Evolutionary conservation across 2,888 invertebrate genomes (phyloP), one percentile per base, ranked within the genome.

Genomic region (Cynaeus angustus): DNA sequence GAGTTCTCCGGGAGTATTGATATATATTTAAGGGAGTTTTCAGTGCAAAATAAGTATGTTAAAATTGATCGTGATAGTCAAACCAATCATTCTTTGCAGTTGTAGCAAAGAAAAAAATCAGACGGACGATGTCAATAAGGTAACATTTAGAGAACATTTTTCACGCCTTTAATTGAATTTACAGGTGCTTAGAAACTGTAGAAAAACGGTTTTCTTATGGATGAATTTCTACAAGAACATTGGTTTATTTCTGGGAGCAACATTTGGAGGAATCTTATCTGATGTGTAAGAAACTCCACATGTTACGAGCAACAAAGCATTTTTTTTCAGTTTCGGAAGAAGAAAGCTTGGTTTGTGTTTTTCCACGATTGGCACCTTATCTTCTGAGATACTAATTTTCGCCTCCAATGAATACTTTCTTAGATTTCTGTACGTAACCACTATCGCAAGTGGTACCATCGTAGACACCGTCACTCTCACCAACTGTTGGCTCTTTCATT

Each of bases 211-310:
- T 38, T n/a, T 37, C 13, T 55, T 55, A 37, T 30, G 30, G 13
- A 55, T 38, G 55, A 14, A 5, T 16, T 14, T 37, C 1, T 3
- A 38, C 2, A 55, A 38, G 16, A 38, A 13, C 9, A 14, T 21
- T n/a, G 55, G 37, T 38, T 37, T n/a, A n/a, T 37, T 30, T 38
- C 3, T 38, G 6, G 55, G 55, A 16, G n/a, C 55, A 14, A 0
- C 33, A 4, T 8, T 55, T 8, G 55, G 55, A 14, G 55, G 38
- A 9, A 9, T 55, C 37, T n/a, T 55, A 12, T 37, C 38, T 14
- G 55, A 55, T 38, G 2, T 55, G 55, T 55, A 55, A 30, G 33
- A 43, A 41, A 16, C 46, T 16, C 16, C 21, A 46, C n/a, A 38
- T 28, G 7, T 5, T 28, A 28, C 41, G n/a, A 12, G 6, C n/a